Conservation (phyloP, 2,888 invertebrate species). For the Xylophagus ater region DNA sequence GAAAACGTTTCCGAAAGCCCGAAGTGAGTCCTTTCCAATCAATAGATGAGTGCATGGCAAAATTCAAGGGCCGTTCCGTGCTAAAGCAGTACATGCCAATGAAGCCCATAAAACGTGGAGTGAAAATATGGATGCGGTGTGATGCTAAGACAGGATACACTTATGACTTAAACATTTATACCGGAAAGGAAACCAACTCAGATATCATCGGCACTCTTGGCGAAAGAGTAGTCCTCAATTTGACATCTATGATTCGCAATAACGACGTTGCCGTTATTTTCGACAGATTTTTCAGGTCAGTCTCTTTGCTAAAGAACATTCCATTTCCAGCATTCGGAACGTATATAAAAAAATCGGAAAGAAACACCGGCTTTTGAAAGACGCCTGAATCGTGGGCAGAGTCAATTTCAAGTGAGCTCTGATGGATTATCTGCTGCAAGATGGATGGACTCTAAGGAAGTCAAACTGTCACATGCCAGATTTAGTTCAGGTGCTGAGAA, state of each 20-base stretch:
- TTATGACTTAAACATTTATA: constrained; percentile 6
- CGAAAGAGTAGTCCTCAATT: no score
- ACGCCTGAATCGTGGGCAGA: no score
- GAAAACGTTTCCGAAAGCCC: no score
- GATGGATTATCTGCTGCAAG: not conserved
- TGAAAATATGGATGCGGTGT: constrained; percentile 3
- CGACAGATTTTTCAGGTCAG: no score
- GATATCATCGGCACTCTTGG: no score
- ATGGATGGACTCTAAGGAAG: not conserved
- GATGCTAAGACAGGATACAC: constrained; percentile 3
- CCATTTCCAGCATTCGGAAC: no score
- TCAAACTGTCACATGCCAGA: not conserved
- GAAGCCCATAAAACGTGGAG: not conserved
- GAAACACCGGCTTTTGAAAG: no score
- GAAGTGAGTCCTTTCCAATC: no score
- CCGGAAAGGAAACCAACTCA: constrained; percentile 6
- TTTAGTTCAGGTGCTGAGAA: not conserved
- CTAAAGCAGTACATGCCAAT: constrained; percentile 1
- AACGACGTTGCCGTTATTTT: no score
- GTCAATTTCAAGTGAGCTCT: not conserved
- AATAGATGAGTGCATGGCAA: constrained; percentile 1
- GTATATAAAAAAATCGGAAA: no score
- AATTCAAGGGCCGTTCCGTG: not conserved
- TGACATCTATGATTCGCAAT: no score
- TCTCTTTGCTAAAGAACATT: no score